A percentile compares a stretch with the other conserved stretches of the same genome.
Evolutionary conservation across 2,797 vertebrate species (phyloP).

Genomic region (Sandelia bainsii): DNA sequence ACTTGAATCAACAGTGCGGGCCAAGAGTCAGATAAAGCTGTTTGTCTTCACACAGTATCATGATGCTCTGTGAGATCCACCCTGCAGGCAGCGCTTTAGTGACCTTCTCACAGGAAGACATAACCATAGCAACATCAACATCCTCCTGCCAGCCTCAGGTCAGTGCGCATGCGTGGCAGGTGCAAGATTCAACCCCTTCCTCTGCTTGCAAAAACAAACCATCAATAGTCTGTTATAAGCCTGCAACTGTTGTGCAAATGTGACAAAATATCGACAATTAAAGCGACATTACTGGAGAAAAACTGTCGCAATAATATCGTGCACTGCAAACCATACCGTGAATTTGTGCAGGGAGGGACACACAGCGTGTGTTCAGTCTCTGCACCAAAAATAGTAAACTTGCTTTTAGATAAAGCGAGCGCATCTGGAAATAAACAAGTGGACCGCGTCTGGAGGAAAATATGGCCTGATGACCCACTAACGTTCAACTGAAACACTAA

Average conservation of each 20-base stretch:
- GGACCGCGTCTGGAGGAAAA: slow-evolving; percentile 24
- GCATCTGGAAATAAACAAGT: neutral
- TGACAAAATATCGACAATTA: too few species aligned
- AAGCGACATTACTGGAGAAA: neutral
- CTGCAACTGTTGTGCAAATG: neutral
- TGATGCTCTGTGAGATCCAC: slow-evolving; percentile 23
- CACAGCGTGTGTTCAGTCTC: neutral
- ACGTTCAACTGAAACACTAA: slow-evolving; percentile 33
- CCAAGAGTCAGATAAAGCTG: neutral
- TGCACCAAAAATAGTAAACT: neutral
- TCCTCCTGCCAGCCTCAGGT: slow-evolving; percentile 3
- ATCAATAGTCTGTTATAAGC: slow-evolving; percentile 6
- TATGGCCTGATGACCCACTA: slow-evolving; percentile 63
- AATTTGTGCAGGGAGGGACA: neutral
- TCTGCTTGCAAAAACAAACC: neutral
- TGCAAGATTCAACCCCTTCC: neutral
- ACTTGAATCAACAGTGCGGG: slow-evolving; percentile 28
- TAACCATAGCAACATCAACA: slow-evolving; percentile 69
- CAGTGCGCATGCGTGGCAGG: slow-evolving; percentile 37
- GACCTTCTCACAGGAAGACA: slow-evolving; percentile 61
- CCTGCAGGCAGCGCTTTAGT: slow-evolving; percentile 31
- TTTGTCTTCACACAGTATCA: neutral
- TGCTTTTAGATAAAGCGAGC: neutral
- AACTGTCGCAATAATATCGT: neutral
- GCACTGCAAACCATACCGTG: neutral